Conservation (phyloP, 2,888 invertebrate genomes). For the Heliconius hortense region DNA sequence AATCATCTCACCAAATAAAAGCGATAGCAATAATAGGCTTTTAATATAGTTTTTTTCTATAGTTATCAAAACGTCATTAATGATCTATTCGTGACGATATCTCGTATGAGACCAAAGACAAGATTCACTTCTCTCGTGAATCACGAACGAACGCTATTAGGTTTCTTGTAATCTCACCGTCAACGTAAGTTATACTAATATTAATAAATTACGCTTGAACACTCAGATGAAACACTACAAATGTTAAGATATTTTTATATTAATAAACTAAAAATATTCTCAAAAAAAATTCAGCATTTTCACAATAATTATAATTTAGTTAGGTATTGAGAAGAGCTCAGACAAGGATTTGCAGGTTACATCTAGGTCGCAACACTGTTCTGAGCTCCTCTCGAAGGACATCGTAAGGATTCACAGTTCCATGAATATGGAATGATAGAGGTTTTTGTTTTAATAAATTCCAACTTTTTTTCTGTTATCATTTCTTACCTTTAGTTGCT, state of each 20-base stretch:
- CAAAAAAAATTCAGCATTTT: slow-evolving; percentile 35
- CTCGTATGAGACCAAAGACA: slow-evolving; percentile 9
- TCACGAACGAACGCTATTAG: slow-evolving; percentile 24
- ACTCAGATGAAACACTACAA: slow-evolving; percentile 5
- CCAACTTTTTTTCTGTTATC: neutral
- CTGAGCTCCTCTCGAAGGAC: too few relatives aligned
- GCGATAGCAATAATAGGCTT: neutral
- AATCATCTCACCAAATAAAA: too few relatives aligned
- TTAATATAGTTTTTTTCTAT: neutral
- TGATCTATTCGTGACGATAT: slow-evolving; percentile 13
- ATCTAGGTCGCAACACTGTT: too few relatives aligned
- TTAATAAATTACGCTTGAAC: slow-evolving; percentile 11
- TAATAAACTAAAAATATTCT: neutral
- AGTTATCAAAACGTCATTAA: slow-evolving; percentile 11
- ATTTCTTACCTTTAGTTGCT: slow-evolving; percentile 75
- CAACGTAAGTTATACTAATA: slow-evolving; percentile 10
- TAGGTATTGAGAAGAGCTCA: neutral
- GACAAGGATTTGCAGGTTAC: too few relatives aligned
- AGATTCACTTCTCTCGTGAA: slow-evolving; percentile 18
- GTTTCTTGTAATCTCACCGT: slow-evolving; percentile 11
- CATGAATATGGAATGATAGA: neutral
- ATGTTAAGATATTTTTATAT: neutral
- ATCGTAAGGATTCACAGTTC: too few relatives aligned
- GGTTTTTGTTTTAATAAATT: neutral
- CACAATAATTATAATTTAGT: neutral